These are phyloP conservation scores for Machimus atricapillus DNA, from an alignment of 2,888 invertebrate genomes.

Conservation along the genomic window DNA sequence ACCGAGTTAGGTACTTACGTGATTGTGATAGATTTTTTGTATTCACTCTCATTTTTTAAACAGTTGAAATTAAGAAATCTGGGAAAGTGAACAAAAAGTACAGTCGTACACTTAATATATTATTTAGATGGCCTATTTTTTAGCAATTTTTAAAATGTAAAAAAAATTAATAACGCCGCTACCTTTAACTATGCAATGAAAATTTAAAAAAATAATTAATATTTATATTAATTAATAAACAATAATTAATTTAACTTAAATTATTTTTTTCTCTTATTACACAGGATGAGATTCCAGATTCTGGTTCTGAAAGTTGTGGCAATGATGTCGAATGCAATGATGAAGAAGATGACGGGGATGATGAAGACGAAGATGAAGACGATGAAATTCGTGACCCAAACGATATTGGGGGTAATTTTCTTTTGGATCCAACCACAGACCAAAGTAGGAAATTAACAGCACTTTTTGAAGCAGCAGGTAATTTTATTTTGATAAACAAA, in stretches of 20 bases:
- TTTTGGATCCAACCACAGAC: constrained; percentile 64
- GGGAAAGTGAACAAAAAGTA: not conserved
- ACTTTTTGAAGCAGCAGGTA: constrained; percentile 86
- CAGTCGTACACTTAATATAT: not conserved
- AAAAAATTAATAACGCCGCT: not conserved
- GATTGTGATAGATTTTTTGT: too few species aligned
- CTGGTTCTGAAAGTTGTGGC: constrained; percentile 61
- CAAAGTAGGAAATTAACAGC: constrained; percentile 77
- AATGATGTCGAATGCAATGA: constrained; percentile 61
- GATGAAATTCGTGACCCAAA: constrained; percentile 56
- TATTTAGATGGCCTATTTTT: not conserved
- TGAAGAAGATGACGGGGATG: constrained; percentile 62
- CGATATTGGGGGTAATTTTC: constrained; percentile 58
- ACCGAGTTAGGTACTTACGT: too few species aligned
- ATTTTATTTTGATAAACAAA: constrained; percentile 32
- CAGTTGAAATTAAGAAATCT: too few species aligned
- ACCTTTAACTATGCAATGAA: not conserved
- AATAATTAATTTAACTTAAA: not conserved
- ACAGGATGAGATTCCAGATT: constrained; percentile 62
- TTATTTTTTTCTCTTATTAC: not conserved
- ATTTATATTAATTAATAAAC: not conserved
- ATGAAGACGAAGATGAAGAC: constrained; percentile 62
- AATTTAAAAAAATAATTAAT: not conserved
- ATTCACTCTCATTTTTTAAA: too few species aligned
- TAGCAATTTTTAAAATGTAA: not conserved